These are phyloP conservation scores for Telenomus remus DNA, from an alignment of 1,140 invertebrate genomes.

Conservation along the genomic window DNA sequence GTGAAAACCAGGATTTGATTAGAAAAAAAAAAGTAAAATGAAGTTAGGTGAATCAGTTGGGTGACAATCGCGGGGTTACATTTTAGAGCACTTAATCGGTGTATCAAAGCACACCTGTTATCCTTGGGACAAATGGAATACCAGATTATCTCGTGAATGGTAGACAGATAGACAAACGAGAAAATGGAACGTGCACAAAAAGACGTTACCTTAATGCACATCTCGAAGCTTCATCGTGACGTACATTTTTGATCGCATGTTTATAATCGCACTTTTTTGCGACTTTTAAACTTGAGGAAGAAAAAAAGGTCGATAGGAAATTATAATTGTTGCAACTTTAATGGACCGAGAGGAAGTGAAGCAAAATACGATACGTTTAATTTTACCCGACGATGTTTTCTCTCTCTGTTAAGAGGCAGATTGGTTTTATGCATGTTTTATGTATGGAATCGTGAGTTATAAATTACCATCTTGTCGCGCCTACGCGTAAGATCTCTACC, in stretches of 20 bases:
- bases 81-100: slow-evolving; percentile 31
- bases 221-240: too few relatives aligned
- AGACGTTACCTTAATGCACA: too few relatives aligned
- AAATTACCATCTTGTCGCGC: slow-evolving; percentile 60
- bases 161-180: slow-evolving; percentile 43
- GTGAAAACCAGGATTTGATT: too few relatives aligned
- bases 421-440: slow-evolving; percentile 60
- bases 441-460: slow-evolving; percentile 63
- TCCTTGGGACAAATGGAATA: slow-evolving; percentile 49
- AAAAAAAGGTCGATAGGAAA: too few relatives aligned
- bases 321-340: too few relatives aligned
- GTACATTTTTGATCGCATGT: too few relatives aligned
- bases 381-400: slow-evolving; percentile 3
- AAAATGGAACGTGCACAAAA: slow-evolving; percentile 22
- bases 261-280: too few relatives aligned
- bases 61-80: background rate
- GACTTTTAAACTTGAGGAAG: too few relatives aligned
- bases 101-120: slow-evolving; percentile 49
- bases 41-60: too few relatives aligned
- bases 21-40: too few relatives aligned
- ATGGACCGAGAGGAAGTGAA: slow-evolving; percentile 4
- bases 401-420: slow-evolving; percentile 39
- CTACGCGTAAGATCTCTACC: slow-evolving; percentile 56
- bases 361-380: slow-evolving; percentile 30
- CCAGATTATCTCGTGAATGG: slow-evolving; percentile 44